Percentiles rank a stretch among this genome's conserved stretches.
These are phyloP conservation scores for Lethrus apterus DNA, from an alignment of 1,140 invertebrate genomes.

Conservation along the genomic window DNA sequence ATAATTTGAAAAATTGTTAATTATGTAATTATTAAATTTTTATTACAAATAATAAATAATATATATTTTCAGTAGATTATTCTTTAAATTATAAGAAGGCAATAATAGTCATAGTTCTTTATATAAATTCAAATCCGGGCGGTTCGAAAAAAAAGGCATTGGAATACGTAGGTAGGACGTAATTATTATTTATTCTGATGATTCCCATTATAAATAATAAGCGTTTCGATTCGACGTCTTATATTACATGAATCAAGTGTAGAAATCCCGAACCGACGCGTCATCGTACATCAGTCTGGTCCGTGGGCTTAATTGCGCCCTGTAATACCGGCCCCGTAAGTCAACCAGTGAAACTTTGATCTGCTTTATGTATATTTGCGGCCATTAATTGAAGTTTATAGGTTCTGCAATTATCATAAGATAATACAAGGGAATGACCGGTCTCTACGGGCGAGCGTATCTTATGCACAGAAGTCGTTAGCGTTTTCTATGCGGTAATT, in stretches of 20 bases:
- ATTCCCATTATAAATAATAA: no score
- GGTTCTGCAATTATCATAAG: conserved; percentile 40
- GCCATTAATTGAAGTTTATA: conserved; percentile 41
- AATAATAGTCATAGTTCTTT: no score
- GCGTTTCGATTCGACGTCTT: no score
- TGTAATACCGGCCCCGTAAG: conserved; percentile 34
- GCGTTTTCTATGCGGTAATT: neutral
- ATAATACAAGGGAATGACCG: conserved; percentile 37
- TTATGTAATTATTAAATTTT: no score
- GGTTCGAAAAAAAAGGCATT: no score
- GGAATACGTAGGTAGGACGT: no score
- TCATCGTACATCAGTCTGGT: conserved; percentile 38
- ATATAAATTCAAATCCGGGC: no score
- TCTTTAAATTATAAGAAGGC: no score
- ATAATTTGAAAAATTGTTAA: no score
- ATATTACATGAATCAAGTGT: conserved; percentile 28
- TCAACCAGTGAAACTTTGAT: conserved; percentile 36
- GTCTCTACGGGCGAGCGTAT: neutral
- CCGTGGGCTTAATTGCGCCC: conserved; percentile 38
- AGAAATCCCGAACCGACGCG: conserved; percentile 32
- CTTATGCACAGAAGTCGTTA: neutral
- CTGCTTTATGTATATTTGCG: conserved; percentile 37
- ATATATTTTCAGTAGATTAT: no score
- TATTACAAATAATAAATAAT: no score
- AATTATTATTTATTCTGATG: no score